A percentile compares a stretch with the other conserved stretches of the same genome.
Conservation (phyloP, 2,113 vertebrate genomes). For the Polypterus senegalus region DNA sequence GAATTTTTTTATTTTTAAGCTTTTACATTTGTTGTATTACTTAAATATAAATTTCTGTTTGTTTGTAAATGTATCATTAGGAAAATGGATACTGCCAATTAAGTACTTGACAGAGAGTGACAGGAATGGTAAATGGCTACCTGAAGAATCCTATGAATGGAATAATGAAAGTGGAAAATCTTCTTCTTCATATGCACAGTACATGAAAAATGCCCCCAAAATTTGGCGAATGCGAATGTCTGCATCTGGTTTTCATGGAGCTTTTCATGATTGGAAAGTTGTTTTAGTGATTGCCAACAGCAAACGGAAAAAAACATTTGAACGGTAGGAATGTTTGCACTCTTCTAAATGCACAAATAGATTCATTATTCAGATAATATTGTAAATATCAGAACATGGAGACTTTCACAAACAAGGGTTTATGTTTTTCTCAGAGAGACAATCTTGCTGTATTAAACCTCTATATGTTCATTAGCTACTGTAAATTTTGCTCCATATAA, state of each 20-base stretch:
- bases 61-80: conserved; percentile 33
- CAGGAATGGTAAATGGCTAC: conserved; percentile 73
- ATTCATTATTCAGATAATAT: no score
- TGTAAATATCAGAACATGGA: no score
- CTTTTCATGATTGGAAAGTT: conserved; percentile 85
- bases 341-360: no score
- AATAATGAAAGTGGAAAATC: conserved; percentile 56
- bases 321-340: conserved; percentile 48
- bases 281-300: conserved; percentile 54
- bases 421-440: no score
- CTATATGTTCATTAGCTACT: no score
- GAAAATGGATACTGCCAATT: conserved; percentile 88
- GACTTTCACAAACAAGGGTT: no score
- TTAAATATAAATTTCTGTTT: neutral
- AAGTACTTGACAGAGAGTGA: conserved; percentile 82
- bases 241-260: conserved; percentile 53
- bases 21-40: no score
- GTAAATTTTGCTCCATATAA: no score
- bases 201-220: conserved; percentile 64
- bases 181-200: conserved; percentile 50
- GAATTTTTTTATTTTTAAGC: no score
- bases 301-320: conserved; percentile 53
- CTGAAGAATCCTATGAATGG: conserved; percentile 76
- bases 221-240: conserved; percentile 59
- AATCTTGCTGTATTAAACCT: no score